These are phyloP conservation scores for Amiota mariae DNA, from an alignment of 2,888 invertebrate species.

Conservation along the genomic window DNA sequence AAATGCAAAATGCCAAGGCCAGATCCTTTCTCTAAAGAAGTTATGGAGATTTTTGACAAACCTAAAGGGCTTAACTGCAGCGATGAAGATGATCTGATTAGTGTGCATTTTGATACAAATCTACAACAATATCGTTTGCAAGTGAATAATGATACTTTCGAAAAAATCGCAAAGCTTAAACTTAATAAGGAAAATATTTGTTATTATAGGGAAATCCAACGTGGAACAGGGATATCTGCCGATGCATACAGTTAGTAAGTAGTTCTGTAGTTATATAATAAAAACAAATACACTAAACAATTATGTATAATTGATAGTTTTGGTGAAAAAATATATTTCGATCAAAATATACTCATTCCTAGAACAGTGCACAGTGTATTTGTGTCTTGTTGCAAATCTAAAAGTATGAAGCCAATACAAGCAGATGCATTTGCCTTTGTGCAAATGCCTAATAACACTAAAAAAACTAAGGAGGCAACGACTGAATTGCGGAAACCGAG, in stretches of 20 bases:
- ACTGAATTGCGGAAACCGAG: constrained; percentile 71
- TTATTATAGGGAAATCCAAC: neutral
- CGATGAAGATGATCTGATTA: neutral
- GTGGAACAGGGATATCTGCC: neutral
- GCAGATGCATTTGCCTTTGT: constrained; percentile 75
- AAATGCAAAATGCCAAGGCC: neutral
- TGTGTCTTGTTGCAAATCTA: constrained; percentile 68
- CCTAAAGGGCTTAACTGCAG: neutral
- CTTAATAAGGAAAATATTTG: neutral
- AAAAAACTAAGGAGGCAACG: neutral
- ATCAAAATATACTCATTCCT: constrained; percentile 35
- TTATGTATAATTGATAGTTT: too few species aligned
- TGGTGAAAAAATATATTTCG: too few species aligned
- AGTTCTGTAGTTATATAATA: too few species aligned
- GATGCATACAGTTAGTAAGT: neutral
- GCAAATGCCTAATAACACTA: constrained; percentile 52
- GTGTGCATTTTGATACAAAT: neutral
- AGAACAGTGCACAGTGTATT: constrained; percentile 56
- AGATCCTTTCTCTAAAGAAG: neutral
- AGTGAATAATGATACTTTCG: neutral
- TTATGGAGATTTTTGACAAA: neutral
- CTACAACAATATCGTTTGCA: constrained; percentile 4
- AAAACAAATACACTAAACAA: too few species aligned
- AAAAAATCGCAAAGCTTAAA: neutral
- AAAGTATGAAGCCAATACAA: constrained; percentile 55